Evolutionary conservation across 2,797 vertebrate species (phyloP), one percentile per base, ranked within the genome.

Genomic region (Channa striata): DNA sequence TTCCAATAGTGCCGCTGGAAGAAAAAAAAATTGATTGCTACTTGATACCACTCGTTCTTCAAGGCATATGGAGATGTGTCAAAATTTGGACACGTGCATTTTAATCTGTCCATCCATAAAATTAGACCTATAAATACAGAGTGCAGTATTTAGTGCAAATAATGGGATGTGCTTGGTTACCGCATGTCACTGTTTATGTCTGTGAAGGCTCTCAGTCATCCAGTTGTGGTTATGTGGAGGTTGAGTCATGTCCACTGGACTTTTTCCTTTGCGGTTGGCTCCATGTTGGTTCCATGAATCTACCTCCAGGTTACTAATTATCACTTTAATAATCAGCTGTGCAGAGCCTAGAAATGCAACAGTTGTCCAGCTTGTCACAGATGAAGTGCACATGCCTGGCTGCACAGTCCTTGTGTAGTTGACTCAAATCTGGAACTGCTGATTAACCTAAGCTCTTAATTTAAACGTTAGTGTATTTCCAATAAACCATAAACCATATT

Each of bases 311-410:
- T 30, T 4, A 30, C 25, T 30, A 30, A 30, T 30, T 30, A 30
- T 30, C 25, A 30, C 21, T 14, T 37, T 73, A 33, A 8, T 17
- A 42, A 57, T 74, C 19, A 25, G 19, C 20, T 20, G 19, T 60
- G 21, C 49, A 39, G 39, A 37, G 13, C 13, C 9, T 11, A 37
- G 30, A 17, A 33, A 42, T 63, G 14, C 43, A 48, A 14, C 14
- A 12, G 19, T 49, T 30, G 25, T 30, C 25, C 25, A 30, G 25
- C 4, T 39, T 49, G 53, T 43, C 25, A 30, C 25, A 47, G 19
- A 16, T 34, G 51, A 11, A 21, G 21, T 21, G 47, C 54, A 65
- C 70, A 66, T 47, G 33, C 39, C 10, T 37, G 59, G 36, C 68
- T 25, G 34, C 46, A 46, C 16, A 46, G 25, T 37, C 25, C 16